Conservation (phyloP, 2,113 vertebrate genomes). For the Perca schrenkii region DNA sequence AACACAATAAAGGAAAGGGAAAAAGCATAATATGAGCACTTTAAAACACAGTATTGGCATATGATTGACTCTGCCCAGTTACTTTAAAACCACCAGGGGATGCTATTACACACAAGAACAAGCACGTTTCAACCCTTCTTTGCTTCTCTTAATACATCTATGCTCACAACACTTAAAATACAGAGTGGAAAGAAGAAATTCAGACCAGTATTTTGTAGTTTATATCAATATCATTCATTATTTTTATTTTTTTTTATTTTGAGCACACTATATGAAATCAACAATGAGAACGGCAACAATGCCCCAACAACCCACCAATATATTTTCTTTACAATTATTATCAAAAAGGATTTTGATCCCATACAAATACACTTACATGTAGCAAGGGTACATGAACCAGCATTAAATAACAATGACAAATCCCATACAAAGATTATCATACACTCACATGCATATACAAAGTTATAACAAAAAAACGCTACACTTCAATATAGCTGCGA, state of each 20-base stretch:
- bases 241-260: conserved; percentile 44
- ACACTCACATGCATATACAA: conserved; percentile 79
- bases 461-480: conserved; percentile 36
- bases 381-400: conserved; percentile 45
- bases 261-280: conserved; percentile 58
- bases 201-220: not conserved
- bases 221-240: conserved; percentile 45
- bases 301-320: conserved; percentile 63
- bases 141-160: not conserved
- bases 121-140: not conserved
- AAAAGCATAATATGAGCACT: no score
- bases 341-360: conserved; percentile 45
- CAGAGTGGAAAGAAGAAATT: not conserved
- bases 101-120: not conserved
- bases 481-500: conserved; percentile 62
- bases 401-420: conserved; percentile 71
- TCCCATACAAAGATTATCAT: conserved; percentile 62
- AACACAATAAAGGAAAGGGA: no score
- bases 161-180: not conserved
- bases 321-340: conserved; percentile 49
- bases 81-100: conserved; percentile 38
- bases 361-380: conserved; percentile 60
- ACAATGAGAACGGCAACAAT: conserved; percentile 65
- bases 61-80: not conserved
- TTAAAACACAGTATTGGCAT: not conserved